Evolutionary conservation across 2,797 vertebrate species (phyloP).

Genomic region (Anguilla megastoma): DNA sequence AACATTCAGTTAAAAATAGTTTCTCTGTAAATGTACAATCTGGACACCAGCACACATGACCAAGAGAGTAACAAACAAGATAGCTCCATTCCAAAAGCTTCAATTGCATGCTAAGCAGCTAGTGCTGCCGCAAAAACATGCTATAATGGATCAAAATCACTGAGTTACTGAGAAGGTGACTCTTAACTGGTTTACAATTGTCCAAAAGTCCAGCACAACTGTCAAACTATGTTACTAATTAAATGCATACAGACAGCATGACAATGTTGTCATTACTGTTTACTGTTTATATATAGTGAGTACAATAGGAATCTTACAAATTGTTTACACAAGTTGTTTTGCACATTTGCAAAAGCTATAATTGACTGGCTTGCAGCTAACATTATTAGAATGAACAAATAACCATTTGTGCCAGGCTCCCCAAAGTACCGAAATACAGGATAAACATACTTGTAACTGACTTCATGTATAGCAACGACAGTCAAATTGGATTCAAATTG

Average conservation of each 20-base stretch:
- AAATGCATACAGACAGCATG: not conserved
- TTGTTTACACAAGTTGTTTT: not conserved
- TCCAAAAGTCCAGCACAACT: not conserved
- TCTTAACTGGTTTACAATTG: not conserved
- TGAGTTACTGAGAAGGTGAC: not conserved
- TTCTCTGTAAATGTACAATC: not conserved
- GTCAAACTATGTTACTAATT: not conserved
- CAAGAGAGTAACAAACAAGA: not conserved
- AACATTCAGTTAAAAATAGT: not conserved
- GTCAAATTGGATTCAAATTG: too few relatives aligned
- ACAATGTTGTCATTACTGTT: not conserved
- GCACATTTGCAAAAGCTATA: not conserved
- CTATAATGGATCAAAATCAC: not conserved
- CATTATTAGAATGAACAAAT: not conserved
- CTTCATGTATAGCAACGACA: too few relatives aligned
- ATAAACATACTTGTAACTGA: too few relatives aligned
- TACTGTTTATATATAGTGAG: not conserved
- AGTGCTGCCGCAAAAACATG: not conserved
- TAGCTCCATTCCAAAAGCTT: not conserved
- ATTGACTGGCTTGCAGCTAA: not conserved
- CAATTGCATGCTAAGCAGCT: not conserved
- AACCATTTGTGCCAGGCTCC: not conserved
- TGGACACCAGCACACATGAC: not conserved
- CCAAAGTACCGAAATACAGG: too few relatives aligned
- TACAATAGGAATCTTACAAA: not conserved